Evolutionary conservation across 2,113 vertebrate species (phyloP).

Genomic region (Oxyura jamaicensis): DNA sequence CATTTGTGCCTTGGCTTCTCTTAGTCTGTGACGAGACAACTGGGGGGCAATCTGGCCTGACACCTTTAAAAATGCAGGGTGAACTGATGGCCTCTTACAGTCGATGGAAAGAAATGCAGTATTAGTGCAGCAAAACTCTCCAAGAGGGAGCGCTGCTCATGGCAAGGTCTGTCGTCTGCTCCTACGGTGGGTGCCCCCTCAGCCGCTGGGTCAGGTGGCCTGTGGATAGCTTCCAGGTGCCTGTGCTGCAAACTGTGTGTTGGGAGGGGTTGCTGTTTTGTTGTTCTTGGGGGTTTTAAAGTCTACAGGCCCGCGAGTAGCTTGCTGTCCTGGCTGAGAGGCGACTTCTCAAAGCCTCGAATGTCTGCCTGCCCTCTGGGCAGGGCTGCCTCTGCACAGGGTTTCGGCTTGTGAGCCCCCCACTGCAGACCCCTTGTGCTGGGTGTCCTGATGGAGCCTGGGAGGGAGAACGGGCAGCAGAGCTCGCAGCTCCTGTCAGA

Average conservation of each 20-base stretch:
- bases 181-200: neutral
- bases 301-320: fast-evolving
- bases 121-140: neutral
- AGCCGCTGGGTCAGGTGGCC: neutral
- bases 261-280: neutral
- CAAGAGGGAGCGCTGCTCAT: fast-evolving
- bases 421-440: too few relatives aligned
- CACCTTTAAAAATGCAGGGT: neutral
- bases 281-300: neutral
- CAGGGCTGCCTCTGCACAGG: neutral
- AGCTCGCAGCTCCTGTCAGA: neutral
- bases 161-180: fast-evolving
- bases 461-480: neutral
- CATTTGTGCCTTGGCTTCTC: neutral
- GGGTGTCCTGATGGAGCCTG: fast-evolving
- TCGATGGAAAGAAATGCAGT: neutral
- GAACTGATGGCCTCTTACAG: neutral
- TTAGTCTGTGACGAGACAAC: neutral
- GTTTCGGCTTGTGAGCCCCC: neutral
- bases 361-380: neutral
- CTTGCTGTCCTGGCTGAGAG: neutral
- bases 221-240: neutral
- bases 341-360: neutral
- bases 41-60: fast-evolving
- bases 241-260: neutral